phyloP scores from a whole-genome alignment of 2,888 invertebrate genomes.

The Acrobasis consociella region DNA sequence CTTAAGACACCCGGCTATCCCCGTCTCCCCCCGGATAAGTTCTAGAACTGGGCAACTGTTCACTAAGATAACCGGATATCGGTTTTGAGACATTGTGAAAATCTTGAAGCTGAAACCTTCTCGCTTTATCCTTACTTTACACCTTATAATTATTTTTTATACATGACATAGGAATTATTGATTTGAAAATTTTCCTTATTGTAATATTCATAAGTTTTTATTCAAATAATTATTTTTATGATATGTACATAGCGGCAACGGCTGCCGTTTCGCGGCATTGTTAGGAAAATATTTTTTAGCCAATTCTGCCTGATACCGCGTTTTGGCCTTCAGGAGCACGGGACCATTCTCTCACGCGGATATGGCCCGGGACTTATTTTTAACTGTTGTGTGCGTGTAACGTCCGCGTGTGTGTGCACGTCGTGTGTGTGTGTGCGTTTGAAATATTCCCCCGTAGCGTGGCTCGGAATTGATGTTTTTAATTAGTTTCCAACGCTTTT shows the following conservation, averaged over 20 bases:
- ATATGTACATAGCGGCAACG: too few species aligned
- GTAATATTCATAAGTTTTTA: too few species aligned
- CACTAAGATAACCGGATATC: slow-evolving; percentile 53
- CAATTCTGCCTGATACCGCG: slow-evolving; percentile 44
- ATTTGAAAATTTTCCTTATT: too few species aligned
- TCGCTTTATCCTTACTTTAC: not conserved
- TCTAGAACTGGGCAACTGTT: slow-evolving; percentile 68
- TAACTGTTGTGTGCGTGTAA: slow-evolving; percentile 72
- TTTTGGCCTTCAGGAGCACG: slow-evolving; percentile 40
- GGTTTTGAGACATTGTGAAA: slow-evolving; percentile 35
- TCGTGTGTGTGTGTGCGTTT: slow-evolving; percentile 73
- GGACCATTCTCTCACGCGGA: slow-evolving; percentile 74
- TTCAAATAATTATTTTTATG: too few species aligned
- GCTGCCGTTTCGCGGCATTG: not conserved
- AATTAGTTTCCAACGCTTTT: slow-evolving; percentile 81
- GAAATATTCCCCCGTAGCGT: slow-evolving; percentile 76
- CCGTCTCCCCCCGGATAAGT: slow-evolving; percentile 74
- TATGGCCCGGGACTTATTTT: slow-evolving; percentile 76
- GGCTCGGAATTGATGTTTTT: slow-evolving; percentile 80
- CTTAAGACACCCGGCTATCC: slow-evolving; percentile 74
- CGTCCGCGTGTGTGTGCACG: slow-evolving; percentile 50
- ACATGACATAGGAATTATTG: too few species aligned
- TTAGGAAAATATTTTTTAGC: not conserved
- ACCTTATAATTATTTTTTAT: too few species aligned
- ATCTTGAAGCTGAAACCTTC: slow-evolving; percentile 17